Conservation (phyloP, 2,888 invertebrate species). For the Platycnemis pennipes region DNA sequence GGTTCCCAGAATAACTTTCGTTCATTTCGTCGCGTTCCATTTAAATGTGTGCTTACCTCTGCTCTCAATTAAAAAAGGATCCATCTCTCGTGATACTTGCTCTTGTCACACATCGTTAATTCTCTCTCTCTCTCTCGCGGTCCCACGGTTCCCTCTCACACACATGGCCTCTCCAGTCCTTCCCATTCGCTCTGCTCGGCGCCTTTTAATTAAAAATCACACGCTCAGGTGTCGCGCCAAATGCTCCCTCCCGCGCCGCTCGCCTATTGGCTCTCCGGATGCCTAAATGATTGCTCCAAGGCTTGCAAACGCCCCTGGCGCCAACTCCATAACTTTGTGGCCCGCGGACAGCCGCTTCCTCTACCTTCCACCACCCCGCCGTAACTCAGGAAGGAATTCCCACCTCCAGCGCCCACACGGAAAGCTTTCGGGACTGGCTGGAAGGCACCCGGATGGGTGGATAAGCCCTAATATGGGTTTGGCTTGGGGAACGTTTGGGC, state of each 20-base stretch:
- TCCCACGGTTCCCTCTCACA: not conserved
- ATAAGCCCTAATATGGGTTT: conserved; percentile 57
- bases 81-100: not conserved
- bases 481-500: conserved; percentile 40
- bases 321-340: conserved; percentile 56
- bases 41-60: not conserved
- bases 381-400: conserved; percentile 33
- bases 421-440: not conserved
- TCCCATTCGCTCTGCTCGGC: not conserved
- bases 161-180: not conserved
- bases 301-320: conserved; percentile 14
- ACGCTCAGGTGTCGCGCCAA: conserved; percentile 31
- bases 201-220: conserved; percentile 32
- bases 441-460: conserved; percentile 48
- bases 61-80: conserved; percentile 17
- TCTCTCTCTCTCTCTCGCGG: not conserved
- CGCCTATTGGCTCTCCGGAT: not conserved
- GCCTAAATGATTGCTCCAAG: conserved; percentile 43
- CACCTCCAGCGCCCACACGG: not conserved
- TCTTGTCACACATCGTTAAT: conserved; percentile 11
- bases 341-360: not conserved
- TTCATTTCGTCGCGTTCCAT: not conserved
- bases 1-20: not conserved
- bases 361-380: not conserved
- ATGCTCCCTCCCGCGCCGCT: not conserved